Evolutionary conservation across 2,888 invertebrate genomes (phyloP).

Genomic region (Osmoderma eremita): DNA sequence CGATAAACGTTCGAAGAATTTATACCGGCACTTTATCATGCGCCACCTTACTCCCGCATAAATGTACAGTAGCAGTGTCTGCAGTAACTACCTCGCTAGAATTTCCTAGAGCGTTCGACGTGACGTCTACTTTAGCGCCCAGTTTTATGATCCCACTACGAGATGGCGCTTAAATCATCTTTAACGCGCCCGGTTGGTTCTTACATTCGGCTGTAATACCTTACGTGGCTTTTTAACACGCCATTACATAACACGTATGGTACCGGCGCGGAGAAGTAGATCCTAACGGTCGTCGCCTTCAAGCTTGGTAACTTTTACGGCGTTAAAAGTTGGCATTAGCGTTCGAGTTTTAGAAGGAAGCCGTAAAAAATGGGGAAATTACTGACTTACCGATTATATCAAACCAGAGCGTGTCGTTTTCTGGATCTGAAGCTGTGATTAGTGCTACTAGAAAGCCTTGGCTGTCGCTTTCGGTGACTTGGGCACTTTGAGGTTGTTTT

Average conservation of each 20-base stretch:
- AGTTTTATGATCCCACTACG: neutral
- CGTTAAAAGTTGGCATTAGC: neutral
- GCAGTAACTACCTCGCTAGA: neutral
- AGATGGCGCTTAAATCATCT: constrained; percentile 5
- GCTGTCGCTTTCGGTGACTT: constrained; percentile 85
- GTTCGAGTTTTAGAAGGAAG: neutral
- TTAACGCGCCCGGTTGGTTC: neutral
- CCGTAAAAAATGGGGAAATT: neutral
- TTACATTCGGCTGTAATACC: neutral
- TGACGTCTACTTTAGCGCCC: too few species aligned
- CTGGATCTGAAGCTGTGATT: constrained; percentile 86
- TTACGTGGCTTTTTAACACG: neutral
- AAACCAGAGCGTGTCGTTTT: constrained; percentile 90
- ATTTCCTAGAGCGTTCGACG: neutral
- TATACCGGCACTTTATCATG: constrained; percentile 18
- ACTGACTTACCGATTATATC: constrained; percentile 80
- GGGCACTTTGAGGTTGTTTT: constrained; percentile 73
- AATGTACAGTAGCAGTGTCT: too few species aligned
- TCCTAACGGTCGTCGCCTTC: too few species aligned
- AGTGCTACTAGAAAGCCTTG: constrained; percentile 88
- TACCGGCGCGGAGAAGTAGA: too few species aligned
- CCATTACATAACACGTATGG: too few species aligned
- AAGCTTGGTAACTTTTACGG: neutral
- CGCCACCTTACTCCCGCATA: neutral
- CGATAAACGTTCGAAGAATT: constrained; percentile 17